Evolutionary conservation across 2,113 vertebrate genomes (phyloP).

Genomic region (Peucedramus taeniatus): DNA sequence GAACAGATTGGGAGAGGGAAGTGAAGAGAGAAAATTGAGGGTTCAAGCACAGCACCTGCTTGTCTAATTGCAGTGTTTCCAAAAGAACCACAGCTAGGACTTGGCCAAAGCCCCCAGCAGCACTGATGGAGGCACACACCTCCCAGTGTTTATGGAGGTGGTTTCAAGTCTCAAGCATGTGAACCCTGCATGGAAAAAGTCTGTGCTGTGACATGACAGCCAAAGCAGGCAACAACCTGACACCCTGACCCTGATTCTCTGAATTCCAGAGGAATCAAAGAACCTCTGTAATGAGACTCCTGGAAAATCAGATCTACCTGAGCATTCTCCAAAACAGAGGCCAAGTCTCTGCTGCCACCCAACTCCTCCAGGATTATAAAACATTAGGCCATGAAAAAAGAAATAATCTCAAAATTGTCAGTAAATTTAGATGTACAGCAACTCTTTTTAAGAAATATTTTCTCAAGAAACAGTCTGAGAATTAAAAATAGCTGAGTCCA

Average conservation of each 20-base stretch:
- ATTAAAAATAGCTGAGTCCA: not conserved
- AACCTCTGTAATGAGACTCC: constrained; percentile 13
- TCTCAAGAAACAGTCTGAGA: not conserved
- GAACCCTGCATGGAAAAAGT: not conserved
- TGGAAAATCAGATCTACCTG: not conserved
- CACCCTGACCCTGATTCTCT: not conserved
- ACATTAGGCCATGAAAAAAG: not conserved
- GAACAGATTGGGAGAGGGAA: not conserved
- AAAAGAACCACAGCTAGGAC: not conserved
- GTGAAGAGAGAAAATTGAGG: not conserved
- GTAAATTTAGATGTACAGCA: not conserved
- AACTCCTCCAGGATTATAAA: not conserved
- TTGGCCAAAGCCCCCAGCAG: not conserved
- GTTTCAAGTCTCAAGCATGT: not conserved
- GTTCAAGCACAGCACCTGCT: not conserved
- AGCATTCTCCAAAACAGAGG: not conserved
- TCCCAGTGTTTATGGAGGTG: not conserved
- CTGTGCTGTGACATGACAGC: not conserved
- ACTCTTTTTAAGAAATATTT: not conserved
- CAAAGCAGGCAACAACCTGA: constrained; percentile 3
- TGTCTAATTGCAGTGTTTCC: not conserved
- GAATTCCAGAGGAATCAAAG: constrained; percentile 28
- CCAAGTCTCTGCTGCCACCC: not conserved
- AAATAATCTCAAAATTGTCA: not conserved
- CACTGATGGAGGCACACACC: not conserved